Conservation (phyloP, 2,797 vertebrate species). For the Urosaurus nigricauda region DNA sequence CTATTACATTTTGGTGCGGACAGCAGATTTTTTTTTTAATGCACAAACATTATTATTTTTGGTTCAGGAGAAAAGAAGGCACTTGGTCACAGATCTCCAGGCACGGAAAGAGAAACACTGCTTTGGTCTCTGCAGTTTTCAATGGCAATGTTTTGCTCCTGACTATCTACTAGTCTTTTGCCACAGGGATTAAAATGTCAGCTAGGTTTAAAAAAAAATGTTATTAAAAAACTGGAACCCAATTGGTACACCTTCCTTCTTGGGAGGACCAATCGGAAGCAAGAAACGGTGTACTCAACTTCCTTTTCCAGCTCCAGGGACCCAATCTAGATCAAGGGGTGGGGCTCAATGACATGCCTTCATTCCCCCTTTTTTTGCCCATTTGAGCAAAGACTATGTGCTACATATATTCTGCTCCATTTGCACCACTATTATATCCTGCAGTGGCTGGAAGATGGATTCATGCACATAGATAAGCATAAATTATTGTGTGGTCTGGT, state of each 20-base stretch:
- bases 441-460: not conserved
- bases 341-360: not conserved
- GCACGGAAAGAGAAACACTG: not conserved
- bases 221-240: too few relatives aligned
- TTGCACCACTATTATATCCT: not conserved
- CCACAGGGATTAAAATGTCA: too few relatives aligned
- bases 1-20: not conserved
- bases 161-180: not conserved
- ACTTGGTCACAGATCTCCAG: not conserved
- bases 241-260: not conserved
- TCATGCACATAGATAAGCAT: not conserved
- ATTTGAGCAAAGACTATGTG: not conserved
- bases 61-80: conserved; percentile 33
- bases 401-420: not conserved
- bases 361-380: rapidly evolving
- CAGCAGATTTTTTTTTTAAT: rapidly evolving
- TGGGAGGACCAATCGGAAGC: not conserved
- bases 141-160: too few relatives aligned
- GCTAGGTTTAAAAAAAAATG: not conserved
- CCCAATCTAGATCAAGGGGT: not conserved
- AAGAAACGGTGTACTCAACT: not conserved
- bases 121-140: too few relatives aligned
- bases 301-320: too few relatives aligned
- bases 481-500: too few relatives aligned
- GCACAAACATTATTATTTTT: not conserved